A percentile compares a stretch with the other conserved stretches of the same genome.
Conservation (phyloP, 2,113 vertebrate genomes). For the Heterotilapia buettikoferi region DNA sequence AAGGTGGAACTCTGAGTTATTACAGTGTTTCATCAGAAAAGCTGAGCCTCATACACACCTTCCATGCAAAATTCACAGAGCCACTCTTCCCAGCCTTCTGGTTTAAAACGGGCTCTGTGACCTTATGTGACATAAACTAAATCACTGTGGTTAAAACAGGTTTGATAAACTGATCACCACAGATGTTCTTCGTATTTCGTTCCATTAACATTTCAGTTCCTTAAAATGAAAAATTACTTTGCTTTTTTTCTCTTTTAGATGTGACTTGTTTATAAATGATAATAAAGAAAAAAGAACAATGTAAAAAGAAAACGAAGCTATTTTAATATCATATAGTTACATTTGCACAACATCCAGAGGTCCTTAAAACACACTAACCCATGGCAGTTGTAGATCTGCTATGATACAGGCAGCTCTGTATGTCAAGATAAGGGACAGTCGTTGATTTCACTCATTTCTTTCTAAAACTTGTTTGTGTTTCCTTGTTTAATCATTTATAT, state of each 20-base stretch:
- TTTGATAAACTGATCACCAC: background rate
- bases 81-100: conserved; percentile 9
- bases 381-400: background rate
- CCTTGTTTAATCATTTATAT: background rate
- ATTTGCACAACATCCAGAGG: background rate
- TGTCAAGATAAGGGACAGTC: rapidly evolving
- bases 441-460: background rate
- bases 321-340: background rate
- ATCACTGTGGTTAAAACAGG: rapidly evolving
- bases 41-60: conserved; percentile 20
- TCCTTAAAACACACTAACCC: background rate
- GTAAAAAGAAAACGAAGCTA: background rate
- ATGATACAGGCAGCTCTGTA: background rate
- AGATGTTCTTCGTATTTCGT: background rate
- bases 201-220: background rate
- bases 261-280: background rate
- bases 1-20: conserved; percentile 18
- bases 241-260: background rate
- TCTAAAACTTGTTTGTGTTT: background rate
- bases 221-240: rapidly evolving
- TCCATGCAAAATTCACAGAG: background rate
- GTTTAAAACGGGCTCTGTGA: conserved; percentile 7
- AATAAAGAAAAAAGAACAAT: background rate
- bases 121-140: background rate
- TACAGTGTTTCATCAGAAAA: background rate